Evolutionary conservation across 2,888 invertebrate species (phyloP), one percentile per base, ranked within the genome.

Genomic region (Rhagium mordax): DNA sequence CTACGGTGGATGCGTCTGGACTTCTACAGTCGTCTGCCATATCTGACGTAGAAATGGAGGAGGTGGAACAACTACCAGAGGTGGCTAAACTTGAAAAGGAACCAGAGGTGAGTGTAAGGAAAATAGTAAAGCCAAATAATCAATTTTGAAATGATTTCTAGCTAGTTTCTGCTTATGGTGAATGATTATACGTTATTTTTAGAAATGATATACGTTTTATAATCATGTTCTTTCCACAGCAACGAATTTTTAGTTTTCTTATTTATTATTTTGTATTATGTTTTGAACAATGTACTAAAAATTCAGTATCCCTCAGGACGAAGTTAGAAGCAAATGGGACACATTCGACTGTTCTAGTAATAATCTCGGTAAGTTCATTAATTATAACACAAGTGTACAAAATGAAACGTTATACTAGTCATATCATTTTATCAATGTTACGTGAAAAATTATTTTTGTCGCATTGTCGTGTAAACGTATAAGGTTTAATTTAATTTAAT

Each of bases 1-100:
- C 95, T 29, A 91, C 93, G 77, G 87, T 98, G 75, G 97, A 98
- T 86, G 91, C 96, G 8, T 92, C 95, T 15, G 92, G 94, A 18
- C 88, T 98, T 78, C 90, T 98, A 67, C 96, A 98, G 88, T 94
- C 93, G 80, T 94, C 93, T 80, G 92, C 94, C 55, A 96, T 96
- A 74, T 90, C 93, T 24, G 95, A 96, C 84, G 94, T 96, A 69
- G 94, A 95, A 85, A 96, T 96, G 96, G 96, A 96, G 77, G 86
- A 87, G 77, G 87, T 85, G 48, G 82, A 82, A 80, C 87, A 87
- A 60, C 90, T 90, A 84, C 90, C 89, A 85, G 20, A 15, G 15
- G 61, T 53, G 10, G 27, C 48, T 10, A 68, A 60, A 47, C 15
- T 8, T 7, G 70, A 66, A 33, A 91, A 90, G 75, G 85, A 79